Evolutionary conservation across 35 echinoderm and acorn worm species (phyloP), one percentile per base, ranked within the genome.

Genomic region (Antedon bifida): DNA sequence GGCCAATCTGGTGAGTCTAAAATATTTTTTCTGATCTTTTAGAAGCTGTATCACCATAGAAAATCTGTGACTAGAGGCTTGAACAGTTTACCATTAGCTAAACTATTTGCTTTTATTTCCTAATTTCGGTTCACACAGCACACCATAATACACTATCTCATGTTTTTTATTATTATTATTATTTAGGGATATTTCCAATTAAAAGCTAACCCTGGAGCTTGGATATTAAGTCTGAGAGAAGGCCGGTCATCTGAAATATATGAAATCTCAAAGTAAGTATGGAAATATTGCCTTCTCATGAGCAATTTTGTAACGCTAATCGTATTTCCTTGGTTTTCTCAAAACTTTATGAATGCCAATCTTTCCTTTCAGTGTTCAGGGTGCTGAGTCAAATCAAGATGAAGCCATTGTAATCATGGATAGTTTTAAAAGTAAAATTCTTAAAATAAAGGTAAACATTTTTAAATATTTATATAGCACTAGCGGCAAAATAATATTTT

Each of bases 391-490:
- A 7, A 82, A 84, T 56, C 84, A 82, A 34, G 83, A 92, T 74
- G 90, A 99, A 29, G 84, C 86, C 3, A 89, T 93, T 77, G 88
- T 89, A 77, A 85, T 92, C 39, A 93, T 99, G 91, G 91, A 90
- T 80, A 99, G 95, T 74, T 99, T 99, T 84, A 99, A 99, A 42
- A 87, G 85, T 30, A 99, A 99, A 75, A 99, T 97, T 46, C 83
- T 99, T 31, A 89, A 87, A 84, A 55, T 99, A 26, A 99, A 93
- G 95, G 95, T 99, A 83, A 84, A 85, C 39, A 33, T 19, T 44
- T 78, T 29, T 23, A 80, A 45, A 8, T 78, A 16, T 0, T 0
- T 0, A 42, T 42, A 14, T 42, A n/a, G 38, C 4, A 14, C 14
- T 42, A 7, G 4, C 38, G 14, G 14, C 14, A 42, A 42, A 42